phyloP scores from a whole-genome alignment of 2,113 vertebrate genomes.

The Takifugu flavidus region DNA sequence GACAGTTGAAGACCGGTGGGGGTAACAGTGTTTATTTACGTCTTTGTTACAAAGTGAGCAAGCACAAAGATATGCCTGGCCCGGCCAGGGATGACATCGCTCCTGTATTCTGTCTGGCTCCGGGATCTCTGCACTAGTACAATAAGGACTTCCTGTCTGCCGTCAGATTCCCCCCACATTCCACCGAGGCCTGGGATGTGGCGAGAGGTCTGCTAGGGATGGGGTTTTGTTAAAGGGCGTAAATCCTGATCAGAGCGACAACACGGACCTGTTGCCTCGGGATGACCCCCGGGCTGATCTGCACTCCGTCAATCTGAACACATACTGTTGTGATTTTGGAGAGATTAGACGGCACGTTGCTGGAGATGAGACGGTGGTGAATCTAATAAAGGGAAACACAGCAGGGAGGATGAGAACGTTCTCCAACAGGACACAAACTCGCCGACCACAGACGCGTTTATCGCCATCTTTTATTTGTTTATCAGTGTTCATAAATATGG shows the following conservation, averaged over 20 bases:
- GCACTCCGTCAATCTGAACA: slow-evolving; percentile 14
- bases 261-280: slow-evolving; percentile 23
- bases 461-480: too few relatives aligned
- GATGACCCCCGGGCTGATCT: slow-evolving; percentile 21
- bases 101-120: slow-evolving; percentile 82
- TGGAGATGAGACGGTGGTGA: background rate
- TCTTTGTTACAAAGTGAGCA: slow-evolving; percentile 84
- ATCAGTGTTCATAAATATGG: too few relatives aligned
- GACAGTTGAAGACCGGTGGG: slow-evolving; percentile 81
- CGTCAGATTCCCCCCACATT: slow-evolving; percentile 65
- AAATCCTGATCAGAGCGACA: slow-evolving; percentile 48
- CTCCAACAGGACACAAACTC: too few relatives aligned
- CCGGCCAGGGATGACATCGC: slow-evolving; percentile 72
- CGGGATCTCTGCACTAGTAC: slow-evolving; percentile 73
- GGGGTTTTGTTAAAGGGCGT: slow-evolving; percentile 50
- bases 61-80: slow-evolving; percentile 82
- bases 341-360: slow-evolving; percentile 1
- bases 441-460: too few relatives aligned
- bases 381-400: too few relatives aligned
- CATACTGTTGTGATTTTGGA: slow-evolving; percentile 7
- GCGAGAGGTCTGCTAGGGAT: slow-evolving; percentile 38
- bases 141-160: slow-evolving; percentile 89
- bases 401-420: too few relatives aligned
- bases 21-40: slow-evolving; percentile 82
- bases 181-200: slow-evolving; percentile 50